These are phyloP conservation scores for Puntigrus tetrazona DNA, from an alignment of 2,113 vertebrate genomes.

Conservation along the genomic window DNA sequence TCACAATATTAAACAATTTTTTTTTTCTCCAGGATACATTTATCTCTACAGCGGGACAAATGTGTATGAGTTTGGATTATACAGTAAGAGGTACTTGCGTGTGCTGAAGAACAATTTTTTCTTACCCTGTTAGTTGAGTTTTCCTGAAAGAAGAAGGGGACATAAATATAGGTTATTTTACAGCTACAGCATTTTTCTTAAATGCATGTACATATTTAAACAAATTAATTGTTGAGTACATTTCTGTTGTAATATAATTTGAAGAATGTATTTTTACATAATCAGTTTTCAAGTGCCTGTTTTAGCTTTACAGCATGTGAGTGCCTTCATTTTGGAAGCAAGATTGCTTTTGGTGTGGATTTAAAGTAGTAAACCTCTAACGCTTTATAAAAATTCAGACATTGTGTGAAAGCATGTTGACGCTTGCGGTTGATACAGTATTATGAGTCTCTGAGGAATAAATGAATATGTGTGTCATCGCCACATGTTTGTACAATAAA, in stretches of 20 bases:
- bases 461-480: neutral
- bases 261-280: neutral
- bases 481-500: neutral
- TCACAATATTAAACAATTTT: neutral
- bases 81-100: neutral
- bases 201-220: no score
- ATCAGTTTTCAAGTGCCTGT: neutral
- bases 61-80: constrained; percentile 68
- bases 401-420: neutral
- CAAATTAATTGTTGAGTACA: neutral
- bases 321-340: neutral
- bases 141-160: neutral
- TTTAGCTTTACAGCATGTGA: neutral
- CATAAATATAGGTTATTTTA: neutral
- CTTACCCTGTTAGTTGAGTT: no score
- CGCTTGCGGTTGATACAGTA: neutral
- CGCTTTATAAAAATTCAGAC: neutral
- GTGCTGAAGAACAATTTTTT: no score
- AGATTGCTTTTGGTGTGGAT: neutral
- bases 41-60: constrained; percentile 80
- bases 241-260: no score
- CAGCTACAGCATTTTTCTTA: no score
- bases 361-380: neutral
- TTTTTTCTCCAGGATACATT: constrained; percentile 72
- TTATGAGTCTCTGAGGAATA: constrained; percentile 60